These are phyloP conservation scores for Morbakka virulenta DNA, from an alignment of 30 jellyfish, hydroid and myxozoan genomes.

Conservation along the genomic window DNA sequence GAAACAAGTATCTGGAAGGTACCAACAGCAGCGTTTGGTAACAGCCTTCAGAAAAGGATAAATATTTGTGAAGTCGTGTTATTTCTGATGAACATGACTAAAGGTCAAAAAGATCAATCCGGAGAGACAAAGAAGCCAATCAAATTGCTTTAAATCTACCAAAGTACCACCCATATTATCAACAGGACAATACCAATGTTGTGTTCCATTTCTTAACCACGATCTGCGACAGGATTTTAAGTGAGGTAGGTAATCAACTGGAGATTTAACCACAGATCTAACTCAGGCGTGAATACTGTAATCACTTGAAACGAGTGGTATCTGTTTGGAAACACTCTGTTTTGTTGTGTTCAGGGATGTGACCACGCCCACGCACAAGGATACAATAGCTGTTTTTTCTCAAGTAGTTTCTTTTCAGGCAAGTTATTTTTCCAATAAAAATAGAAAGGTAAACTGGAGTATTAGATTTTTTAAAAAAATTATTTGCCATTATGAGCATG, in stretches of 20 bases:
- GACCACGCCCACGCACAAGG: no score
- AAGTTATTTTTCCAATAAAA: no score
- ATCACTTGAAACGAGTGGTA: no score
- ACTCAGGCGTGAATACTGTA: no score
- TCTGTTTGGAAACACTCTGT: no score
- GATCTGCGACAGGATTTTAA: background rate
- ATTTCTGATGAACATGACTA: background rate
- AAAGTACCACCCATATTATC: background rate
- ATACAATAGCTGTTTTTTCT: no score
- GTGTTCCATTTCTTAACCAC: background rate
- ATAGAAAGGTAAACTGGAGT: no score
- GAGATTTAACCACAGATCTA: no score
- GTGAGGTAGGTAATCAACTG: background rate
- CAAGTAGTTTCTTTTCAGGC: no score
- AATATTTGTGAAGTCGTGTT: background rate
- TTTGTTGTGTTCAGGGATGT: no score
- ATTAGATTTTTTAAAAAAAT: no score
- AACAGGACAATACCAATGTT: background rate
- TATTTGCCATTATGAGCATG: no score
- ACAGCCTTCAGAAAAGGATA: background rate
- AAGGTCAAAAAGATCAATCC: background rate
- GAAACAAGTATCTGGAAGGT: background rate
- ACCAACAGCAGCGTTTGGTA: background rate
- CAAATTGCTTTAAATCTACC: background rate
- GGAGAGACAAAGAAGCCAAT: background rate